Base-by-base conservation (phyloP, 1,140 invertebrate genomes). In the Glomeris maerens region DNA sequence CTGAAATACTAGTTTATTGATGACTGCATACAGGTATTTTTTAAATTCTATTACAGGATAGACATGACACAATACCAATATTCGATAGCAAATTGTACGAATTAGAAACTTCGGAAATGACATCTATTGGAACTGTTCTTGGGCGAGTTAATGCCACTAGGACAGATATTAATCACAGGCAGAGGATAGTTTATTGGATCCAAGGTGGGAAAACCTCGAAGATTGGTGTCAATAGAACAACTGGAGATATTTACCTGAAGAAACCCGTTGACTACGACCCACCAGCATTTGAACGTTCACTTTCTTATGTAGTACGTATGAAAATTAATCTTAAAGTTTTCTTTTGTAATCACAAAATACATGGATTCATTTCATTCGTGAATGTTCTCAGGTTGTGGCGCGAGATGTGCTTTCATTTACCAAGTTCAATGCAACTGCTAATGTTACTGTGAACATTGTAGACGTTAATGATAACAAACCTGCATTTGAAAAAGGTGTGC, bases 41-140 rank as follows among this genome's bases (percentile, higher is more conserved):
- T 64, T 76, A n/a, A n/a, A n/a, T n/a, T n/a, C n/a, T n/a, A n/a
- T 49, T 39, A 2, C 28, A 90, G 58, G 90, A 94, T 65, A 80
- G 95, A 1, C 95, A 95, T 59, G 90, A 96, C 64, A 90, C 84
- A 0, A 90, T 91, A 0, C 91, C 92, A 0, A 78, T 82, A 0
- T 98, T 96, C 66, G 80, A 87, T 52, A 81, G 78, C 3, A 86
- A 92, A 57, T 83, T 83, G 60, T 80, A 97, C 7, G 76, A 79
- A 0, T 76, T 94, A 2, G 89, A 85, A 60, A 83, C 96, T 10
- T 67, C 83, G 0, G 93, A 98, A 67, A 97, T 97, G 60, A 89
- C 84, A 3, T 91, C 21, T 31, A 3, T 42, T 5, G 10, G 5
- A 5, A 28, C 47, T 29, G 45, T 54, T 14, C 55, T 62, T 23